These are phyloP conservation scores for Coelinius sp. DNA, from an alignment of 2,888 invertebrate species.

Conservation along the genomic window DNA sequence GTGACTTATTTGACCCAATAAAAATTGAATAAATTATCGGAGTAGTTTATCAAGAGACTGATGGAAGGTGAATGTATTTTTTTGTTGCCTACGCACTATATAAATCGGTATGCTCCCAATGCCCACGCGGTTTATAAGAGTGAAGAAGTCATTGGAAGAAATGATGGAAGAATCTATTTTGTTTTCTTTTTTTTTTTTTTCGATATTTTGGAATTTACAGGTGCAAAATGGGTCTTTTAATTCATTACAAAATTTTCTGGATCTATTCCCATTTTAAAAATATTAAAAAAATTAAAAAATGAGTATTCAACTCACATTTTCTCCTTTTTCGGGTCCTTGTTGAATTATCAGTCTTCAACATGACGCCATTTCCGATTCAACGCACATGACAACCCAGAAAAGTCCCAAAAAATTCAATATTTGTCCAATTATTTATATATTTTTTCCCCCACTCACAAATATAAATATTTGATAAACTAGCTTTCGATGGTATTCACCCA, in stretches of 20 bases:
- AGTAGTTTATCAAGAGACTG: not conserved
- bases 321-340: not conserved
- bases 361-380: slow-evolving; percentile 3
- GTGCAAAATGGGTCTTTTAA: too few relatives aligned
- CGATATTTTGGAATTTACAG: not conserved
- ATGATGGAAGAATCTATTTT: not conserved
- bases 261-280: too few relatives aligned
- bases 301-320: slow-evolving; percentile 1
- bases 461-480: slow-evolving; percentile 12
- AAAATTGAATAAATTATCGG: not conserved
- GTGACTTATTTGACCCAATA: not conserved
- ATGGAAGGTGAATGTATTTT: slow-evolving; percentile 3
- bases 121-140: not conserved
- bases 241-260: too few relatives aligned
- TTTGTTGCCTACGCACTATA: slow-evolving; percentile 14
- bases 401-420: not conserved
- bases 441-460: not conserved
- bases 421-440: not conserved
- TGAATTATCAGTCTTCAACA: slow-evolving; percentile 1
- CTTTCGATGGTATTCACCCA: slow-evolving; percentile 2
- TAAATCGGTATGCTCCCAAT: not conserved
- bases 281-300: too few relatives aligned
- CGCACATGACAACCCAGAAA: not conserved
- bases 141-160: not conserved
- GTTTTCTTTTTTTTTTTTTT: too few relatives aligned